Conservation (phyloP, 2,113 vertebrate genomes). For the Paramisgurnus dabryanus region DNA sequence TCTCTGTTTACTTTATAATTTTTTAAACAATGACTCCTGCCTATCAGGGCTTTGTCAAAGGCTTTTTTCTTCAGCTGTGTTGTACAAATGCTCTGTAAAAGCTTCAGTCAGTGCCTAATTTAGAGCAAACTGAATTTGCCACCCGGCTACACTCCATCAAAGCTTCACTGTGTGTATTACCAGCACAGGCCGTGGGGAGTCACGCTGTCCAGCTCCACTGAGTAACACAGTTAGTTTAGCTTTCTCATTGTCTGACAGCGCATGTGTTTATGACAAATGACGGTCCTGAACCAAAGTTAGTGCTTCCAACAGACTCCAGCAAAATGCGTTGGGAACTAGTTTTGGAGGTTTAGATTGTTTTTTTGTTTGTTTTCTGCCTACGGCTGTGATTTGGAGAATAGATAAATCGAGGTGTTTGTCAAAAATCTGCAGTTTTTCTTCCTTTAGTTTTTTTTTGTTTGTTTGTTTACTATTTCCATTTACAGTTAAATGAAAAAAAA, state of each 20-base stretch:
- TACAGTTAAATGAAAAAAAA: too few relatives aligned
- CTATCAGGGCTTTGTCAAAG: neutral
- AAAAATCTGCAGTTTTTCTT: too few relatives aligned
- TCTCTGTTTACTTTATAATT: neutral
- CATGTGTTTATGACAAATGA: slow-evolving; percentile 52
- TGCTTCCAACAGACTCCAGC: slow-evolving; percentile 29
- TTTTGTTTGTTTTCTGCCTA: slow-evolving; percentile 4
- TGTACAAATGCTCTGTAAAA: neutral
- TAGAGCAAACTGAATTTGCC: slow-evolving; percentile 29
- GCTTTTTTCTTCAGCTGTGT: neutral
- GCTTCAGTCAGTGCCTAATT: slow-evolving; percentile 34
- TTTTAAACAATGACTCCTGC: neutral
- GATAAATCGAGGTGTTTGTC: too few relatives aligned
- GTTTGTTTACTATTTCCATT: too few relatives aligned
- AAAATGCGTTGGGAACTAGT: slow-evolving; percentile 13
- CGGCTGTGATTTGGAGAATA: too few relatives aligned
- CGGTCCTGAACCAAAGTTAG: slow-evolving; percentile 35
- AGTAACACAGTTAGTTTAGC: slow-evolving; percentile 45
- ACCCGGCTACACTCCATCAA: slow-evolving; percentile 45
- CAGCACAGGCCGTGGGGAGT: slow-evolving; percentile 3
- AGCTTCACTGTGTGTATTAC: slow-evolving; percentile 16
- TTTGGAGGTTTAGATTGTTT: neutral
- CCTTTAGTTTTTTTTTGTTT: neutral
- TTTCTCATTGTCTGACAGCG: slow-evolving; percentile 43
- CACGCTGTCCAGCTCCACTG: slow-evolving; percentile 24